These are phyloP conservation scores for Harpagoxenus sublaevis DNA, from an alignment of 2,888 invertebrate species.

Conservation along the genomic window DNA sequence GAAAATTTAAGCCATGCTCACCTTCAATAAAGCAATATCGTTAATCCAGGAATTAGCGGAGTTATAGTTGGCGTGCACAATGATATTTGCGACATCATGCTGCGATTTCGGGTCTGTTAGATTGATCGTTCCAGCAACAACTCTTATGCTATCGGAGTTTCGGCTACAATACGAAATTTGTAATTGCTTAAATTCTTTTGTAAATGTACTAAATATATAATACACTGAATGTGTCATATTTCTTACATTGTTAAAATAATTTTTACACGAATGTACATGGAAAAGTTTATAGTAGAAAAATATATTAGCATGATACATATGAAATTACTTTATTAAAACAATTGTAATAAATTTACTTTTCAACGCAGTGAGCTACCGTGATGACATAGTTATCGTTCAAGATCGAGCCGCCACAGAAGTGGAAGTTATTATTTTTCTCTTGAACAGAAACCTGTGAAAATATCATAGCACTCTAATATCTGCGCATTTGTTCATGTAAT, in stretches of 20 bases:
- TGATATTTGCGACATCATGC: constrained; percentile 54
- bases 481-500: background rate
- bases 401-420: constrained; percentile 80
- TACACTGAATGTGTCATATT: background rate
- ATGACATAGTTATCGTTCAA: constrained; percentile 73
- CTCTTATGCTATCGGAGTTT: background rate
- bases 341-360: constrained; percentile 39
- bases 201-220: background rate
- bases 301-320: background rate
- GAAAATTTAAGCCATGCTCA: constrained; percentile 43
- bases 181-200: background rate
- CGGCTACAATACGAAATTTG: constrained; percentile 42
- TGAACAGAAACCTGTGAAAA: constrained; percentile 76
- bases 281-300: background rate
- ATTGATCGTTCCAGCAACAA: constrained; percentile 69
- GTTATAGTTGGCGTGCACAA: constrained; percentile 67
- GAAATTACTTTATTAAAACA: background rate
- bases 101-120: background rate
- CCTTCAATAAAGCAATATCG: constrained; percentile 81
- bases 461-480: background rate
- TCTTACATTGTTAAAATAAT: background rate
- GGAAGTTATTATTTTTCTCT: constrained; percentile 51
- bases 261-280: background rate
- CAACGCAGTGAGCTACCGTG: constrained; percentile 78
- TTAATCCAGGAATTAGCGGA: constrained; percentile 63